Evolutionary conservation across 2,113 vertebrate species (phyloP), one percentile per base, ranked within the genome.

Genomic region (Dasyurus viverrinus): DNA sequence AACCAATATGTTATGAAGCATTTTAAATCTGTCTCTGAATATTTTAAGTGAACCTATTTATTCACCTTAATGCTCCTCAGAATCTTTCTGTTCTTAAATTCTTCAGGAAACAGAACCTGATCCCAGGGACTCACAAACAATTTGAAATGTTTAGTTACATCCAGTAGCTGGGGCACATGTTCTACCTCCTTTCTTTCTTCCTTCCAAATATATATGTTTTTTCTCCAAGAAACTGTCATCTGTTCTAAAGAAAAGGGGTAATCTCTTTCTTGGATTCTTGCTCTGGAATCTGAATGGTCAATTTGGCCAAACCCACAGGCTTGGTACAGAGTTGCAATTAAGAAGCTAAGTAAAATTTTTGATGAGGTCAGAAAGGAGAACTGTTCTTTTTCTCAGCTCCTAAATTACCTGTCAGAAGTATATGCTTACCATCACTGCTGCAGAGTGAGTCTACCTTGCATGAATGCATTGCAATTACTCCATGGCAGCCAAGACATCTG

Each of bases 181-280:
- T 96, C 68, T 93, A 94, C 92, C 54, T 95, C 42, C 60, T 93
- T 30, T 90, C 10, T 23, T 76, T 92, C 54, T 96, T 92, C 90
- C 94, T 50, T 76, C 57, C 55, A 42, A 89, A 93, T 46, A 52
- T 36, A 60, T 27, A 68, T 89, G 91, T 26, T 14, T 54, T 93
- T 92, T 53, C 90, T 95, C 55, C 91, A 96, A 53, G 12, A 94
- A 89, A 93, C 53, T 96, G 94, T 93, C 6, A 93, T 93, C 92
- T 92, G 46, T 94, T 98, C 91, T 97, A 97, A 97, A 68, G 30
- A 26, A n/a, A 50, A 84, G 50, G 55, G 0, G 90, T 42, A 26
- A 48, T 93, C 94, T 53, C 96, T 94, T 97, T 95, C 92, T 97
- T 95, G 90, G 96, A 92, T 76, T 14, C 2, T 96, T 95, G 95